Conservation (phyloP, 2,888 invertebrate genomes). For the Platycnemis pennipes region DNA sequence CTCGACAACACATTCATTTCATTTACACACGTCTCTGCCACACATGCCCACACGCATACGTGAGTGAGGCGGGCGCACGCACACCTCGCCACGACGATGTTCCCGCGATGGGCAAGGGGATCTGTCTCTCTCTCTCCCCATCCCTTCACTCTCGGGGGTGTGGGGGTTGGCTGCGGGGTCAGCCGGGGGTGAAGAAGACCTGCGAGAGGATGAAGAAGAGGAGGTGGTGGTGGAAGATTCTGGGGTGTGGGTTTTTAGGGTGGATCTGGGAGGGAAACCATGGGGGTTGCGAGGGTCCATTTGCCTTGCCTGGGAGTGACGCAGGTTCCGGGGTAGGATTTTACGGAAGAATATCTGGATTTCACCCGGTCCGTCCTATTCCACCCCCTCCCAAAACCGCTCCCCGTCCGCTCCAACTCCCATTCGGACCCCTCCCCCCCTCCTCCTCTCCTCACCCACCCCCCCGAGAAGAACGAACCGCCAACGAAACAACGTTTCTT, state of each 20-base stretch:
- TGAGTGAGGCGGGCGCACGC: background rate
- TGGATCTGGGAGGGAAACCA: background rate
- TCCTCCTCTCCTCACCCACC: background rate
- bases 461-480: background rate
- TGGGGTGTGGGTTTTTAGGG: background rate
- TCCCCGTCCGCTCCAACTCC: background rate
- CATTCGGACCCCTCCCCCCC: background rate
- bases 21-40: background rate
- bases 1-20: background rate
- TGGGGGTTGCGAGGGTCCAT: constrained; percentile 46
- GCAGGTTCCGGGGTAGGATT: constrained; percentile 60
- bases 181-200: background rate
- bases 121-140: background rate
- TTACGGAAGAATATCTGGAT: constrained; percentile 67
- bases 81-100: background rate
- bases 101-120: background rate
- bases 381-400: background rate
- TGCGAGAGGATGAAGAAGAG: background rate
- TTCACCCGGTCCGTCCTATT: background rate
- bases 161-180: background rate
- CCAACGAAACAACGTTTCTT: constrained; percentile 22
- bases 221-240: background rate
- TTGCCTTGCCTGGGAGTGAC: constrained; percentile 59
- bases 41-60: background rate
- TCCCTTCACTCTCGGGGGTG: background rate